Evolutionary conservation across 2,888 invertebrate species (phyloP), one percentile per base, ranked within the genome.

Genomic region (Lapara coniferarum): DNA sequence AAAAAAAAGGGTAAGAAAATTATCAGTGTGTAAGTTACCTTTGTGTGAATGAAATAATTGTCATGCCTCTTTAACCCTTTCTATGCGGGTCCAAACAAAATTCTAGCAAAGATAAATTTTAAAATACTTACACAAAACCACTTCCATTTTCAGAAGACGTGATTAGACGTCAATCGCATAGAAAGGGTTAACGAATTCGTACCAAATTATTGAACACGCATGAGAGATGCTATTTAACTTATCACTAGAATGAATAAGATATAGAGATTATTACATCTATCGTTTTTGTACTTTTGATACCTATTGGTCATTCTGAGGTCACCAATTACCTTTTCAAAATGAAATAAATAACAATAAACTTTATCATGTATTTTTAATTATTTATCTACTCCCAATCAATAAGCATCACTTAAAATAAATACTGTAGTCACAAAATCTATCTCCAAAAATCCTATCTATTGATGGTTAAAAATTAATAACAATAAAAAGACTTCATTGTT

Each of bases 301-400:
- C 84, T 87, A 83, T 89, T 89, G 89, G 89, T 90, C 88, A 89
- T 88, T 90, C 89, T 87, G 91, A 92, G 92, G 90, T 92, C 93
- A 92, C 91, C 89, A 89, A 92, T 88, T 90, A 92, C 92, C 92
- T 92, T 92, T 87, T 91, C 91, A 90, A 91, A 90, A 90, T 90
- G 85, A 90, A 91, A 90, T 93, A 92, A 93, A 93, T 91, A 89
- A 89, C 84, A 88, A 85, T 90, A 89, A 90, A 91, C 71, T 83
- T 79, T 80, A 68, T 74, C 73, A 76, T 72, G 79, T 75, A 78
- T 83, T 88, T 86, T 85, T 79, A 72, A 73, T 77, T 67, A 70
- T 52, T 13, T 13, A 56, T 58, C 30, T 37, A 25, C 5, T 19
- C 46, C 49, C 5, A 46, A 1, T 6, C 16, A 2, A 59, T n/a